These are phyloP conservation scores for Acropternis orthonyx DNA, from an alignment of 2,797 vertebrate genomes.

Conservation along the genomic window DNA sequence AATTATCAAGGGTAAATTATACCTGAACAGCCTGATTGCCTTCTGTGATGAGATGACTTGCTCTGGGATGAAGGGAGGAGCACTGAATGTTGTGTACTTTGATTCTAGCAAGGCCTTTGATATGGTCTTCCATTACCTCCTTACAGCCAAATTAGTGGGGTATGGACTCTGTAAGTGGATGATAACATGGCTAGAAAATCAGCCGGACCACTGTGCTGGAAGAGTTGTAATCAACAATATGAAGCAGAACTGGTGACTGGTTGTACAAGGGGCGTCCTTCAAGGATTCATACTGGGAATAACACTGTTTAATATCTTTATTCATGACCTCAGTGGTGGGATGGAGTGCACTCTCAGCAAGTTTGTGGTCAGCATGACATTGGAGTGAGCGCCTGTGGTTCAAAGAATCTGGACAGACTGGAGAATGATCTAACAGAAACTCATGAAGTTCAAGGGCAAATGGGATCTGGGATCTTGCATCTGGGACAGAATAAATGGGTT, in stretches of 20 bases:
- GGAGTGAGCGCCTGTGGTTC: neutral
- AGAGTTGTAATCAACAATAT: neutral
- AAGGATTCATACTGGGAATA: neutral
- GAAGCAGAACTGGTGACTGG: neutral
- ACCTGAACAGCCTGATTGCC: constrained; percentile 32
- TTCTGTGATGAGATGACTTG: constrained; percentile 16
- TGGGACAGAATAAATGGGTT: neutral
- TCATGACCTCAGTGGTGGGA: neutral
- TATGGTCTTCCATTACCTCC: constrained; percentile 3
- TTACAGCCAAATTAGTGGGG: constrained; percentile 3
- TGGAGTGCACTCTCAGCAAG: neutral
- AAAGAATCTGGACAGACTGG: neutral
- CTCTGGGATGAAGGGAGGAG: neutral
- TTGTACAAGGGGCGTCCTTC: neutral
- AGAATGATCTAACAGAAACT: neutral
- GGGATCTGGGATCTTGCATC: neutral
- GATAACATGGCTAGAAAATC: constrained; percentile 3
- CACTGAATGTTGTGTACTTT: neutral
- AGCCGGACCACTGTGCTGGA: neutral
- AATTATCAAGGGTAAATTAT: constrained; percentile 30
- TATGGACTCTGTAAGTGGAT: neutral
- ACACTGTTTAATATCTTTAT: neutral
- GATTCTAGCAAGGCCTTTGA: constrained; percentile 15
- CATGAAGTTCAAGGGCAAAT: neutral
- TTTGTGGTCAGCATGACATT: neutral